Evolutionary conservation across 1,140 invertebrate genomes (phyloP).

Genomic region (Steinernema feltiae): DNA sequence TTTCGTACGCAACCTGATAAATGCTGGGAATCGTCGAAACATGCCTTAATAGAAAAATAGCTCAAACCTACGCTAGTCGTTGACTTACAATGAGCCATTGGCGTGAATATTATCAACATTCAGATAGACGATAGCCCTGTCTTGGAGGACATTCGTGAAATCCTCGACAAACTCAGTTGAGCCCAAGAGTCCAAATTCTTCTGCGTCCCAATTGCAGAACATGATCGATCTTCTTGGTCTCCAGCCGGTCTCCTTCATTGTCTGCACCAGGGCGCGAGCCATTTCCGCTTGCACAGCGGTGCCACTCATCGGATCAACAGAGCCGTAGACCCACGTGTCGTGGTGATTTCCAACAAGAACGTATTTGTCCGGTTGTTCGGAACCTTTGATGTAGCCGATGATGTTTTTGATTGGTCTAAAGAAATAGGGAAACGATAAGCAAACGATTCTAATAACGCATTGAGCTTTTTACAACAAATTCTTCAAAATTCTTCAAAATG

Average conservation of each 20-base stretch:
- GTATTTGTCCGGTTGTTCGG: constrained; percentile 60
- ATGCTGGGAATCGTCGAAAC: constrained; percentile 46
- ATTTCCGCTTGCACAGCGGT: constrained; percentile 63
- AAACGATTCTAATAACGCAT: too few species aligned
- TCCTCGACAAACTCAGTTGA: constrained; percentile 55
- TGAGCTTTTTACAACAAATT: too few species aligned
- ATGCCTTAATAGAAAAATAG: constrained; percentile 23
- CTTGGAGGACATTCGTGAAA: constrained; percentile 43
- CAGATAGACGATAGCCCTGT: constrained; percentile 51
- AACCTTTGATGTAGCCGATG: constrained; percentile 31
- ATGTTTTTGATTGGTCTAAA: constrained; percentile 27
- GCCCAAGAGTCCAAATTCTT: constrained; percentile 61
- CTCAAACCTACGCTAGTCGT: background rate
- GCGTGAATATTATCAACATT: constrained; percentile 47
- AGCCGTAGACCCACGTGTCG: constrained; percentile 62
- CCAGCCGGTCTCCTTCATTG: constrained; percentile 57
- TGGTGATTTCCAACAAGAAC: constrained; percentile 64
- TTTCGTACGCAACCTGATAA: constrained; percentile 41
- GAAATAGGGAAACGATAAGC: background rate
- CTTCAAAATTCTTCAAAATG: too few species aligned
- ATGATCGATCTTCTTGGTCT: constrained; percentile 60
- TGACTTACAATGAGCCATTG: constrained; percentile 40
- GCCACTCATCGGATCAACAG: constrained; percentile 52
- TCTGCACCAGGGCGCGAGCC: constrained; percentile 59
- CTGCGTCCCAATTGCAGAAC: constrained; percentile 63